Evolutionary conservation across 2,113 vertebrate species (phyloP).

Genomic region (Tragelaphus scriptus): DNA sequence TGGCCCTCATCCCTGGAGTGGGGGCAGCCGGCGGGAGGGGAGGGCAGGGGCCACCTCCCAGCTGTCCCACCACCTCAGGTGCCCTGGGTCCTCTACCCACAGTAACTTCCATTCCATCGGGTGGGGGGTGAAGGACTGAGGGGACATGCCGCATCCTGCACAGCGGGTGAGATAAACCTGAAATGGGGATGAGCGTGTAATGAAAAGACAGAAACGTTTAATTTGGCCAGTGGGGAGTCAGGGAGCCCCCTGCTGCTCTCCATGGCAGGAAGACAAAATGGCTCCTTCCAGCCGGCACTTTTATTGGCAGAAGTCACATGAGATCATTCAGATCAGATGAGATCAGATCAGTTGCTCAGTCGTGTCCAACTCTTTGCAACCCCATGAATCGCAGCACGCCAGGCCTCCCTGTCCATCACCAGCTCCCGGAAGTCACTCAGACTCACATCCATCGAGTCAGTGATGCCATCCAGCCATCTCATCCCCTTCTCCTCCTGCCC

Average conservation of each 20-base stretch:
- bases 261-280: neutral
- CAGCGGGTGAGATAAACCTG: neutral
- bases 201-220: neutral
- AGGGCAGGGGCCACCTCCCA: neutral
- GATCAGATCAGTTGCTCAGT: too few relatives aligned
- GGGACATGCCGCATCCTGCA: neutral
- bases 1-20: neutral
- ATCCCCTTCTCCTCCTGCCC: too few relatives aligned
- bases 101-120: neutral
- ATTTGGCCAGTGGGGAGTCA: neutral
- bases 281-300: neutral
- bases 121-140: neutral
- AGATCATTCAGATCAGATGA: neutral
- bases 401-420: too few relatives aligned
- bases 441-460: too few relatives aligned
- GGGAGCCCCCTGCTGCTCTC: neutral
- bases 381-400: too few relatives aligned
- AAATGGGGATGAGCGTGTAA: rapidly evolving
- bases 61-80: too few relatives aligned
- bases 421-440: too few relatives aligned
- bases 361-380: too few relatives aligned
- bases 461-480: too few relatives aligned
- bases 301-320: neutral
- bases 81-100: neutral
- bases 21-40: rapidly evolving